Conservation (phyloP, 2,113 vertebrate genomes). For the Callorhinus ursinus region DNA sequence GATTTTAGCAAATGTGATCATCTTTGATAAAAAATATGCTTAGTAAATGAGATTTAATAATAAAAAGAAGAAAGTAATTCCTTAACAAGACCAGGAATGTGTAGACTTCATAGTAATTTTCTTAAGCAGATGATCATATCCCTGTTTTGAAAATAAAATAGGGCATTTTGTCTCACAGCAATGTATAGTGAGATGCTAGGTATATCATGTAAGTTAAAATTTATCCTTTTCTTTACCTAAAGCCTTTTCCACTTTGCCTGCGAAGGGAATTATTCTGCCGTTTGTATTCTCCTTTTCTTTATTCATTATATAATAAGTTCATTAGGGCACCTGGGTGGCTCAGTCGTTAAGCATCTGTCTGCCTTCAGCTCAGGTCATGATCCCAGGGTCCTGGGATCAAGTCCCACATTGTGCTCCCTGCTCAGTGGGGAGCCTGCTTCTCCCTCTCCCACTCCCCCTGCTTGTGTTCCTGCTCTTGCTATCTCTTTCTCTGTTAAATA, state of each 20-base stretch:
- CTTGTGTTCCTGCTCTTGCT: no score
- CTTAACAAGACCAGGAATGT: neutral
- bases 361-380: no score
- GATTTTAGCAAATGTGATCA: neutral
- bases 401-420: no score
- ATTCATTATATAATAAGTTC: neutral
- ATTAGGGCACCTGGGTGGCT: no score
- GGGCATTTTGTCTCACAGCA: conserved; percentile 2
- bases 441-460: no score
- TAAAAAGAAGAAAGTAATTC: neutral
- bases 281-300: neutral
- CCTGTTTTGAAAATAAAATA: conserved; percentile 37
- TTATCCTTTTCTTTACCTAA: conserved; percentile 37
- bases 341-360: no score
- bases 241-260: neutral
- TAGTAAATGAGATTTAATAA: conserved; percentile 28
- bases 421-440: no score
- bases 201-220: neutral
- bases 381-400: no score
- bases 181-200: neutral
- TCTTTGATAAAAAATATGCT: conserved; percentile 19
- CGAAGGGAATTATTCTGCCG: neutral
- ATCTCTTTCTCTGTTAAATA: no score
- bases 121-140: conserved; percentile 20
- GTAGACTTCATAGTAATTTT: neutral